Percentiles rank a stretch among this genome's conserved stretches.
Conservation (phyloP, 1,140 invertebrate genomes). For the Nebria ingens region DNA sequence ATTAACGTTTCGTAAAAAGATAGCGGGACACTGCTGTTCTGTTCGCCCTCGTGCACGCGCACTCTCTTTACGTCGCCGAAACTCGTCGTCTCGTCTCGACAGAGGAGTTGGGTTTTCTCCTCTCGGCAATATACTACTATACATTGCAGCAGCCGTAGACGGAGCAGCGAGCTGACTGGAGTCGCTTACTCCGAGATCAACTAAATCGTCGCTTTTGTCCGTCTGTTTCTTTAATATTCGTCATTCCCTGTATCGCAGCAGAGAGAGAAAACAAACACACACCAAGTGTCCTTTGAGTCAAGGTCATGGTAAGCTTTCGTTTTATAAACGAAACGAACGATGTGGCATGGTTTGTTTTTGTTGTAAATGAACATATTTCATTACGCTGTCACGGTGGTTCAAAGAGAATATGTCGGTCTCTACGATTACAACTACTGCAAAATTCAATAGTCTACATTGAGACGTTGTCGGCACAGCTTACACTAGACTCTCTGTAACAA, state of each 20-base stretch:
- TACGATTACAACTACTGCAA: neutral
- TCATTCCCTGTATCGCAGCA: too few species aligned
- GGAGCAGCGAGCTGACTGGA: too few species aligned
- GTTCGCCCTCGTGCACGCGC: neutral
- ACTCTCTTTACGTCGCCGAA: neutral
- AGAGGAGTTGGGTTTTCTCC: too few species aligned
- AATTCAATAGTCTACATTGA: neutral
- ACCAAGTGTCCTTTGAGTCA: too few species aligned
- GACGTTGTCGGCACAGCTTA: neutral
- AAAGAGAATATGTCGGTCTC: neutral
- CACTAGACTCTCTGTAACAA: slow-evolving; percentile 1
- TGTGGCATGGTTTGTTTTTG: too few species aligned
- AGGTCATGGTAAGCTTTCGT: too few species aligned
- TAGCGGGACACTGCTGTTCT: slow-evolving; percentile 4
- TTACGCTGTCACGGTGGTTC: neutral
- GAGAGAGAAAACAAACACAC: too few species aligned
- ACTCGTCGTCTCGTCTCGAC: neutral
- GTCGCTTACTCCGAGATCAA: too few species aligned
- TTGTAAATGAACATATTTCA: too few species aligned
- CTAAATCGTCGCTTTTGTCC: too few species aligned
- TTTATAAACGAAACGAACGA: too few species aligned
- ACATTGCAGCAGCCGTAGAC: neutral
- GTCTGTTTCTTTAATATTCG: too few species aligned
- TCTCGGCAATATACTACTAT: neutral
- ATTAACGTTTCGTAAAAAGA: slow-evolving; percentile 7